Evolutionary conservation across 2,797 vertebrate genomes (phyloP), one percentile per base, ranked within the genome.

Genomic region (Hydrocynus forskahlii): DNA sequence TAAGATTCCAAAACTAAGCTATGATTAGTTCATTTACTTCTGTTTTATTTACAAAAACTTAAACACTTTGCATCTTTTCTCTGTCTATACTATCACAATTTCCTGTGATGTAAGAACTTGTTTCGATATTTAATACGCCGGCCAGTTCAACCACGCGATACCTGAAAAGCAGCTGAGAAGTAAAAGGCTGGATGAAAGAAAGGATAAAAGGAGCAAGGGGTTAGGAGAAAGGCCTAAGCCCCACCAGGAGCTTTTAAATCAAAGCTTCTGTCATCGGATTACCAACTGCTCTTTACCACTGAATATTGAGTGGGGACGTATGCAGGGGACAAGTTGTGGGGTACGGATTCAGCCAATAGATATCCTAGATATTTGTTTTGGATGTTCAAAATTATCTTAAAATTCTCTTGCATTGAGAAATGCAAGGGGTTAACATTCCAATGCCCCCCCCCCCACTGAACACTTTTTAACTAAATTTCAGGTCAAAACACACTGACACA

Each of bases 241-340:
- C 86, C 8, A 21, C 84, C 85, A 86, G 85, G 84, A 91, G 85
- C 89, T 92, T 91, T 91, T 84, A 5, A 67, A 76, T 89, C 85
- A 91, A 93, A 93, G 93, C 93, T 91, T 81, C 88, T 85, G 86
- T 93, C 92, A 94, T 95, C 93, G 91, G 88, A 93, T 94, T 95
- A 94, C 88, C 63, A 78, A 83, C 87, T 85, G 87, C 87, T 91
- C 89, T 91, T 91, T 89, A 88, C 86, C 84, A 81, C 40, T 13
- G 88, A 92, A 94, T 90, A 89, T 85, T 80, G 80, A 88, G 76
- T 45, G 55, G 75, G 55, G 55, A 1, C 23, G n/a, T 55, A 50
- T 57, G 52, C 70, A 71, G 4, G 67, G 67, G 70, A 45, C 43
- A 66, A 25, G 17, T 64, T 1, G 5, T 54, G 57, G n/a, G 12